A percentile compares a stretch with the other conserved stretches of the same genome.
phyloP scores from a whole-genome alignment of 2,888 invertebrate genomes.

The Drosophila kuntzei region DNA sequence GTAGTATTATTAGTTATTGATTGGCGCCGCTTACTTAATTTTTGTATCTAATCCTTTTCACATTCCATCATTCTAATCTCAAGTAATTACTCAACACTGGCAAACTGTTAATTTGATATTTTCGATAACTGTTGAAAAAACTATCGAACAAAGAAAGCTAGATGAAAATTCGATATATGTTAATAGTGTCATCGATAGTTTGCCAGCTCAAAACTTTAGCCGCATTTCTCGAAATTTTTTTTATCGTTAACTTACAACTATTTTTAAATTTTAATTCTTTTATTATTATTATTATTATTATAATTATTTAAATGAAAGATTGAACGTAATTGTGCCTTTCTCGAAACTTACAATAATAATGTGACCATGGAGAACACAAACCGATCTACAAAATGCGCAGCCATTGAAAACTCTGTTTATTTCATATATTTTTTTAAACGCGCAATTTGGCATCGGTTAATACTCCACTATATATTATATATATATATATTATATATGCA shows the following conservation, averaged over 20 bases:
- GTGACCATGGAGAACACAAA: constrained; percentile 36
- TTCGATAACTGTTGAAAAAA: no score
- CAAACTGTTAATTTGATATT: no score
- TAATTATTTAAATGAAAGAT: constrained; percentile 4
- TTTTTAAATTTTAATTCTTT: neutral
- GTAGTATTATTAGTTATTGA: constrained; percentile 48
- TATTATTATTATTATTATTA: neutral
- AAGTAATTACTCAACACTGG: neutral
- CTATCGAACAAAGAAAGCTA: no score
- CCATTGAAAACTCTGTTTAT: constrained; percentile 34
- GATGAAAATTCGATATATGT: no score
- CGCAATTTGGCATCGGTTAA: constrained; percentile 33
- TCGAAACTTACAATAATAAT: constrained; percentile 19
- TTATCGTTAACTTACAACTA: neutral
- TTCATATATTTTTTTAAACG: constrained; percentile 31
- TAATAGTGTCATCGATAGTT: neutral
- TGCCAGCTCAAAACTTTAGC: neutral
- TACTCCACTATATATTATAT: constrained; percentile 10
- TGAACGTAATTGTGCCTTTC: constrained; percentile 29
- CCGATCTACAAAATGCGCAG: constrained; percentile 31
- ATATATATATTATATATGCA: constrained; percentile 3
- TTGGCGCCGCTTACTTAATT: constrained; percentile 50
- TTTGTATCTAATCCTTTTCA: constrained; percentile 1
- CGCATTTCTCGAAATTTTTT: no score
- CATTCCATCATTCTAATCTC: constrained; percentile 12